Evolutionary conservation across 2,113 vertebrate genomes (phyloP).

Genomic region (Bos indicus): DNA sequence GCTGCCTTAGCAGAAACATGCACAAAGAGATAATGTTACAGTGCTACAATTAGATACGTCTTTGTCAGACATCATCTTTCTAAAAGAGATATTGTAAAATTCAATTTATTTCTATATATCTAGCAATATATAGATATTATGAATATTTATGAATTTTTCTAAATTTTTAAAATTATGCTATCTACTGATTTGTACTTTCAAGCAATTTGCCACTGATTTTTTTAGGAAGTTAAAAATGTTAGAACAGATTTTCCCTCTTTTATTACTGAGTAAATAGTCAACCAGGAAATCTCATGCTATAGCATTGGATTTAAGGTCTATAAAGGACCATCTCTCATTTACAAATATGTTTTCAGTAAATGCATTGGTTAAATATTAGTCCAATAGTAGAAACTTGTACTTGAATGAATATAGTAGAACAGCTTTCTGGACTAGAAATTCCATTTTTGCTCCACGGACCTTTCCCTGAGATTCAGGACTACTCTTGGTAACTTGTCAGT

Average conservation of each 20-base stretch:
- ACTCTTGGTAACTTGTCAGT: neutral
- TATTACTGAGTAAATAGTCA: neutral
- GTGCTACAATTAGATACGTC: constrained; percentile 32
- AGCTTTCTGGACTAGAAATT: neutral
- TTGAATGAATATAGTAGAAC: neutral
- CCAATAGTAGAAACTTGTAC: neutral
- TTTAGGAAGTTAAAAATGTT: neutral
- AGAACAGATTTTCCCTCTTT: neutral
- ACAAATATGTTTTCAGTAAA: neutral
- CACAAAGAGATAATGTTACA: constrained; percentile 76
- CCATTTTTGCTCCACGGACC: neutral
- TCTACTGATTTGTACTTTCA: constrained; percentile 10
- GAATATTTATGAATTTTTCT: neutral
- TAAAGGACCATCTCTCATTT: neutral
- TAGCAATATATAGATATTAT: neutral
- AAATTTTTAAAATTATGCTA: neutral
- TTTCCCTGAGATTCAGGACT: neutral
- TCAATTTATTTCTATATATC: neutral
- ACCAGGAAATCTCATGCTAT: neutral
- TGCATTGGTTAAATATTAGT: neutral
- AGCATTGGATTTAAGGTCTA: neutral
- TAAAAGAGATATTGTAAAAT: neutral
- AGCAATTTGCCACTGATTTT: neutral
- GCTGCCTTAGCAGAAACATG: constrained; percentile 87
- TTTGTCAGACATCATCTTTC: constrained; percentile 5